A percentile compares a stretch with the other conserved stretches of the same genome.
phyloP scores from a whole-genome alignment of 2,888 invertebrate species.

The Ormyrus thymus region DNA sequence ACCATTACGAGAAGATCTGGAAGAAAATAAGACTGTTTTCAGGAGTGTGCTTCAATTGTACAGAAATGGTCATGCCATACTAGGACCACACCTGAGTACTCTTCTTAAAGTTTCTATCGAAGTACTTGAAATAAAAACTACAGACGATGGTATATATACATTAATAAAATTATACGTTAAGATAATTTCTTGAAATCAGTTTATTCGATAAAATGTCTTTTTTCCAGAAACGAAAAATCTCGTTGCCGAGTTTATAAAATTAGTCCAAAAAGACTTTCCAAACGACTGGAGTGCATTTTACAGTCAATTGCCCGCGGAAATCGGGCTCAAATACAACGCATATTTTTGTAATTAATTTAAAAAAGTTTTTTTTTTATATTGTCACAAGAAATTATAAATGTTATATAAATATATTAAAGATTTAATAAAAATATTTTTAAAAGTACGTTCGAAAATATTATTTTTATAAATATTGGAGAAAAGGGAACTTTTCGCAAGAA shows the following conservation, averaged over 20 bases:
- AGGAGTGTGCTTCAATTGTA: constrained; percentile 81
- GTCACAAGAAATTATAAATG: neutral
- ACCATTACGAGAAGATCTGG: constrained; percentile 84
- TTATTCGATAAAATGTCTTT: no score
- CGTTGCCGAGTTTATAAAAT: constrained; percentile 77
- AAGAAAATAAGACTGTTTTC: constrained; percentile 84
- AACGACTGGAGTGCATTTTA: constrained; percentile 77
- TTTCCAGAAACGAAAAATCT: constrained; percentile 76
- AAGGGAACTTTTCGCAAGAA: no score
- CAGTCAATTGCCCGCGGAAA: constrained; percentile 72
- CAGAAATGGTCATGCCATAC: constrained; percentile 78
- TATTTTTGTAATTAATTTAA: constrained; percentile 59
- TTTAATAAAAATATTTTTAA: no score
- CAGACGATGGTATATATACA: constrained; percentile 75
- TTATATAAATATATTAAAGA: no score
- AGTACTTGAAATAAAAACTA: constrained; percentile 78
- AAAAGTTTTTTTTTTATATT: constrained; percentile 38
- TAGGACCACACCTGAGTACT: constrained; percentile 77
- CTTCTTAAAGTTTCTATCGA: constrained; percentile 78
- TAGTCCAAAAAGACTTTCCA: constrained; percentile 78
- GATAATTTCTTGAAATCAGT: constrained; percentile 5
- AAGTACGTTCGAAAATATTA: no score
- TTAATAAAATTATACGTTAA: constrained; percentile 7
- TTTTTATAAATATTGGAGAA: no score
- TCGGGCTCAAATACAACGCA: constrained; percentile 66